Evolutionary conservation across 2,797 vertebrate genomes (phyloP).

Genomic region (Intellagama lesueurii): DNA sequence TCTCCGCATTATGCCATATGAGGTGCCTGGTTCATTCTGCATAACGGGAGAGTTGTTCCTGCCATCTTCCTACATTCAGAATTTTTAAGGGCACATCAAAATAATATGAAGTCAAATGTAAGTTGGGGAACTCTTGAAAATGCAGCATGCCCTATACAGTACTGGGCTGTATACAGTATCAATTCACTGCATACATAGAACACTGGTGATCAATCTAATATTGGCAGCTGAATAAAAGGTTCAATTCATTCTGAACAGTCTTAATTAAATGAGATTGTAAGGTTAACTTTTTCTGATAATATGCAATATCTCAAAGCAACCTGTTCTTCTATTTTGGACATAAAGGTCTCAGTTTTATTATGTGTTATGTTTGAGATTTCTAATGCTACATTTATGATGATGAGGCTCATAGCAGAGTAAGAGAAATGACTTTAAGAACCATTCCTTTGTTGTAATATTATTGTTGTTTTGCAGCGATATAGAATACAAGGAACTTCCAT

Average conservation of each 20-base stretch:
- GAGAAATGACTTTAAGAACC: not conserved
- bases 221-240: not conserved
- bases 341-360: not conserved
- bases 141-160: not conserved
- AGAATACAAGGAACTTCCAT: conserved; percentile 90
- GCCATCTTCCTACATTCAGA: not conserved
- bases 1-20: too few relatives aligned
- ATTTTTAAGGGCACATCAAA: not conserved
- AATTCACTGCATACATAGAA: not conserved
- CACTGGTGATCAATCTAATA: not conserved
- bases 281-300: not conserved
- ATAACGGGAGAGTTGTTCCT: not conserved
- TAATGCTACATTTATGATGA: not conserved
- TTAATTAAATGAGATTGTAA: not conserved
- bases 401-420: not conserved
- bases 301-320: not conserved
- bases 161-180: too few relatives aligned
- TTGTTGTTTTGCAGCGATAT: conserved; percentile 83
- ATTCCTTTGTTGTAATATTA: conserved; percentile 15
- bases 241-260: not conserved
- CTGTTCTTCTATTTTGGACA: not conserved
- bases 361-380: not conserved
- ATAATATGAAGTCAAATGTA: not conserved
- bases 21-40: not conserved
- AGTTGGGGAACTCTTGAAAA: not conserved